A percentile compares a stretch with the other conserved stretches of the same genome.
phyloP scores from a whole-genome alignment of 2,113 vertebrate genomes.

The Rhodinocichla rosea region DNA sequence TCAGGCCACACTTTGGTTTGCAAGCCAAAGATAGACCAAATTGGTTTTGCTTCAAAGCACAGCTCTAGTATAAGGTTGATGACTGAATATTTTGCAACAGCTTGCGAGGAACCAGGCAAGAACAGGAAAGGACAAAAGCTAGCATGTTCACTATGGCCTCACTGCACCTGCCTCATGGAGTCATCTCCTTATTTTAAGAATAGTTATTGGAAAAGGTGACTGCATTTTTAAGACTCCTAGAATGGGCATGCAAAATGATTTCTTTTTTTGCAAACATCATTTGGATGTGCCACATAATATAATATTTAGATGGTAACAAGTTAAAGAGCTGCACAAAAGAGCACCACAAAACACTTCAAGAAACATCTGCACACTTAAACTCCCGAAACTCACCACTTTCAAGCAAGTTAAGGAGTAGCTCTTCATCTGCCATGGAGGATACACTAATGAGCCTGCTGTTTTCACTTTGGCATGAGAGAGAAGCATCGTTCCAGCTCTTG shows the following conservation, averaged over 20 bases:
- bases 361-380: background rate
- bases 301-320: background rate
- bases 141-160: background rate
- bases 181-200: background rate
- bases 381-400: slow-evolving; percentile 75
- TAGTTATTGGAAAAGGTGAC: background rate
- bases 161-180: background rate
- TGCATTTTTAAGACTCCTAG: background rate
- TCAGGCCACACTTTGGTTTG: background rate
- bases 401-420: slow-evolving; percentile 79
- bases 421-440: slow-evolving; percentile 82
- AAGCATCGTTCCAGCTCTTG: slow-evolving; percentile 81
- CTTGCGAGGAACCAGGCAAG: background rate
- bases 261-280: background rate
- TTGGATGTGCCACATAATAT: background rate
- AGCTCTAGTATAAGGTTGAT: background rate
- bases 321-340: background rate
- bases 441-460: slow-evolving; percentile 78
- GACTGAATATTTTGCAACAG: background rate
- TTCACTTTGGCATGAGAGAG: slow-evolving; percentile 72
- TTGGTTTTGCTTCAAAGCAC: background rate
- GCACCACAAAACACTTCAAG: background rate
- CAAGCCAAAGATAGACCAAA: background rate
- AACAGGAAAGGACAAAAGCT: background rate
- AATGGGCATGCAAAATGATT: background rate